Base-by-base conservation (phyloP, 2,888 invertebrate species). In the Trachelus stipa region DNA sequence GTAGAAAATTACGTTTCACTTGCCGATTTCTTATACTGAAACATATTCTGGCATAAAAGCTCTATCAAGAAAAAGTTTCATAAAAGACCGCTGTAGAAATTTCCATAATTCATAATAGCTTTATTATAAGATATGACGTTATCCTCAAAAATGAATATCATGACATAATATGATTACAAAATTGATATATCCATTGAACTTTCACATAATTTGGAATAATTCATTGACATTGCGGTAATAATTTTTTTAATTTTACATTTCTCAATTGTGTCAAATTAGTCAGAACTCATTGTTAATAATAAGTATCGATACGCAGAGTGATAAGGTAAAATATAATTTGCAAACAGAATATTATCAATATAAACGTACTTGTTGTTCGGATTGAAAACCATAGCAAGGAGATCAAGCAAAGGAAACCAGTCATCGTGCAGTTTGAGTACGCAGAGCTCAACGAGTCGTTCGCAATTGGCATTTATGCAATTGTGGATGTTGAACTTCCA, bases 401-500 rank as follows among this genome's bases (percentile, higher is more conserved):
- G 94, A 92, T 99, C 97, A 87, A 99, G 93, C 86, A 98, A 94
- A 88, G 98, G 97, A 88, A 97, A 96, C 95, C 98, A 98, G 92
- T 98, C 98, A 85, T 96, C 95, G 78, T 94, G 93, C 91, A 99
- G 93, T 92, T 98, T 98, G 87, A 97, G 94, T 84, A 98, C 98
- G 93, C 98, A 97, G 85, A 99, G 93, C 92, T 98, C 97, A 83
- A 99, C 95, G 86, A 98, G 94, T 91, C 97, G 96, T 91, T 97
- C 96, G 90, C 98, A 98, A 91, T 98, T 98, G 88, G 97, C 96
- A 89, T 97, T 95, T 86, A 99, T 98, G 93, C 98, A 98, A 91
- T 96, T 96, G 92, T 99, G 98, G 90, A 99, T 99, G 92, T 98
- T 98, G 88, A 95, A 95, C 92, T 98, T 99, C 99, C 99, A 99